Base-by-base conservation (phyloP, 2,797 vertebrate species). In the Chelon auratus region DNA sequence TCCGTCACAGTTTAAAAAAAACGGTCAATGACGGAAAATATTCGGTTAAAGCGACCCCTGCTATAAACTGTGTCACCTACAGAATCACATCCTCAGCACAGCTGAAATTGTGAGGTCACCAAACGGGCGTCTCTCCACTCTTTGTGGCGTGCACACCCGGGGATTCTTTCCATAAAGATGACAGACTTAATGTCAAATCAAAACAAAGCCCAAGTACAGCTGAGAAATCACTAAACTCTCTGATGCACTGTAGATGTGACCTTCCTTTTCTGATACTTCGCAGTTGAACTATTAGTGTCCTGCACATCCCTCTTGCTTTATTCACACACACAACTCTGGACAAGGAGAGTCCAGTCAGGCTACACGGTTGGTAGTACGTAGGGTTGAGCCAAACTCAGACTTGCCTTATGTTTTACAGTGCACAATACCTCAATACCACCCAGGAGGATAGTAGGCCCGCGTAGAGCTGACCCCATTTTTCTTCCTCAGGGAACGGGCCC, bases 11-110 rank as follows among this genome's bases (percentile, higher is more conserved):
- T 26, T 26, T 26, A 3, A 26, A 26, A 26, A 26, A 26, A 26
- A 26, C 2, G 2, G 24, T 4, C 24, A 26, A 26, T 26, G 24
- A 26, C 24, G 24, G 24, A 26, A 26, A 26, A 26, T 4, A 26
- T 26, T 26, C 3, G 24, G 24, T 26, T 26, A 26, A 26, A 2
- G 3, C 24, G 3, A 26, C 24, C 24, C 24, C 24, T 26, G 7
- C 36, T 50, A 54, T 64, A 67, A 61, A 55, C 7, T 26, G n/a
- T 4, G n/a, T 37, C 13, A 69, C 22, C n/a, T 42, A 24, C 18
- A 62, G 8, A 59, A 75, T 42, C 47, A 59, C 53, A 72, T 67
- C 20, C 57, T 62, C 59, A 66, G 39, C 18, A 78, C 39, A 65
- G 10, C 9, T 39, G 56, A 17, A 18, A 20, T 43, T 20, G 17